Evolutionary conservation across 2,797 vertebrate species (phyloP), one percentile per base, ranked within the genome.

Genomic region (Hoplostethus atlanticus): DNA sequence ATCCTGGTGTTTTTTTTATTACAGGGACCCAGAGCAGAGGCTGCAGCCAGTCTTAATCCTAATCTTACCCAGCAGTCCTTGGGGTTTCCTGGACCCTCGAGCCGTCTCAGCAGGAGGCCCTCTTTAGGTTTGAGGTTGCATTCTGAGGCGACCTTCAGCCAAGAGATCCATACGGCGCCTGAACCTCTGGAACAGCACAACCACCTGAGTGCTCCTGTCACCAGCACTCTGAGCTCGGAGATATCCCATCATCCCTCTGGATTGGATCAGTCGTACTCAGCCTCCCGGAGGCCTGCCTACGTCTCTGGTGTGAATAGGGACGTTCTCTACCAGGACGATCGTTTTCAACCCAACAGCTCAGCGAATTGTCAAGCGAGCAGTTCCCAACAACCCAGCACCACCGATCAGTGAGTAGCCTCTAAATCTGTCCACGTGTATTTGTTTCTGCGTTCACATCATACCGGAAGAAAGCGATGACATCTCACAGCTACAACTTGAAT

Each of bases 361-460:
- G 55, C 58, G 12, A 25, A n/a, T 34, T 3, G 3, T 21, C 3
- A 30, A 10, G 5, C 64, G 13, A 4, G 1, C 47, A 5, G 47
- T 58, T 71, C 65, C 25, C 59, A 48, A 10, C 74, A 73, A 51
- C 68, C 38, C 50, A 42, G n/a, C 52, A 1, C 4, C 44, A 16
- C 55, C 1, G 64, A 73, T 3, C 71, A 40, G 91, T 92, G 68
- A 88, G 92, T 86, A 3, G 2, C 25, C 16, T 13, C 25, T 17
- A 0, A 36, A 28, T 51, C n/a, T 40, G 8, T 13, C 16, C 31
- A 25, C 3, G 13, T 9, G 42, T 40, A 25, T 46, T 3, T 34
- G 34, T 34, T 34, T 34, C 34, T 6, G 1, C 34, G 34, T 6
- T 6, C 34, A 4, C 4, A 34, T 34, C 34, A 34, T 34, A 34